Conservation (phyloP, 2,797 vertebrate genomes). For the Phalloptychus januarius region DNA sequence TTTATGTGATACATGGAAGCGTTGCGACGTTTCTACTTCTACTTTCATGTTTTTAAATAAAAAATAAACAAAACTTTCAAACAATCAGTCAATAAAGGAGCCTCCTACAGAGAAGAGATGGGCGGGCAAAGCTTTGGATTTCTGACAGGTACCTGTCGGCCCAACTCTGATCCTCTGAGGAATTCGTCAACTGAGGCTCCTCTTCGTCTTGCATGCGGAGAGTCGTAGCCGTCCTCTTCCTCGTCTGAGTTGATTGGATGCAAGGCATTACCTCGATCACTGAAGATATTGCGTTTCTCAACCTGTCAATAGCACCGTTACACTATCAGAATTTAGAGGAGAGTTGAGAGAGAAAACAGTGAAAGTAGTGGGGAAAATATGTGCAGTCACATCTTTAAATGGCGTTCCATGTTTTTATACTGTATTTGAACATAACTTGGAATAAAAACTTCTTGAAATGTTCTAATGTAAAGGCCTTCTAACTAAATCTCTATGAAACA, state of each 20-base stretch:
- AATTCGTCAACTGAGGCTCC: constrained; percentile 96
- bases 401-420: not conserved
- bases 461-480: constrained; percentile 2
- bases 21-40: not conserved
- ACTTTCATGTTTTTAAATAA: not conserved
- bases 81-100: not conserved
- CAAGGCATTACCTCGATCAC: constrained; percentile 81
- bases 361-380: not conserved
- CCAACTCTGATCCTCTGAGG: constrained; percentile 92
- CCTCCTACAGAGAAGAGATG: constrained; percentile 4
- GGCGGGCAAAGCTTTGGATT: constrained; percentile 6
- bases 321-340: not conserved
- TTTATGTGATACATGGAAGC: not conserved
- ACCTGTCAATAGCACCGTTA: constrained; percentile 71
- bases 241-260: constrained; percentile 91
- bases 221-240: constrained; percentile 91
- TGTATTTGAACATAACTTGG: not conserved
- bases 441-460: not conserved
- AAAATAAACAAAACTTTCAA: not conserved
- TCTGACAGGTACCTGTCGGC: constrained; percentile 85
- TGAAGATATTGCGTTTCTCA: constrained; percentile 92
- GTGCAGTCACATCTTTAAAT: not conserved
- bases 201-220: constrained; percentile 84
- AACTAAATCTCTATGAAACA: not conserved
- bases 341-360: not conserved